Conservation (phyloP, 2,113 vertebrate species). For the Catagonus wagneri region DNA sequence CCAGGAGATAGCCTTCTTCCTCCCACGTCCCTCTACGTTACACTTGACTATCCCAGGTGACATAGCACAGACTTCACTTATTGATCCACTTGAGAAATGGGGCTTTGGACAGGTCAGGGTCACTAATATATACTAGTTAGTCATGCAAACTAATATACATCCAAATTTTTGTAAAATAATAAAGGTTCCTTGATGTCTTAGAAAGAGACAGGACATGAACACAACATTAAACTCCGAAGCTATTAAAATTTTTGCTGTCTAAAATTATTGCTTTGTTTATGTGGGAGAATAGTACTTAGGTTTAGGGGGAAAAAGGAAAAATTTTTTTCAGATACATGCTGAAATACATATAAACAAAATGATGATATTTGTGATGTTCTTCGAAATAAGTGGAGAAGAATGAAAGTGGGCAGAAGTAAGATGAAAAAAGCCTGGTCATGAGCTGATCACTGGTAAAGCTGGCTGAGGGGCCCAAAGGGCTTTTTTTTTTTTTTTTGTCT, state of each 20-base stretch:
- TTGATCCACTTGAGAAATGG: not conserved
- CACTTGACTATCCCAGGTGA: not conserved
- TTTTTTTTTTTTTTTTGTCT: no score
- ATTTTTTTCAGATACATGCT: not conserved
- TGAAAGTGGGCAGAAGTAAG: not conserved
- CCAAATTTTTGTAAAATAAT: not conserved
- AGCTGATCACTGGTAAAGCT: not conserved
- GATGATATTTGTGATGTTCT: not conserved
- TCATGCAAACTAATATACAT: not conserved
- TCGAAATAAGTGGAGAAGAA: not conserved
- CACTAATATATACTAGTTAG: not conserved
- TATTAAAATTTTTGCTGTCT: constrained; percentile 24
- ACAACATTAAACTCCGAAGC: constrained; percentile 36
- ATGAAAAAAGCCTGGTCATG: not conserved
- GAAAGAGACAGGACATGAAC: not conserved
- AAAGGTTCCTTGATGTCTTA: not conserved
- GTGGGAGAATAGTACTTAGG: not conserved
- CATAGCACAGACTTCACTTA: not conserved
- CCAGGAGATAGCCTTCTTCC: not conserved
- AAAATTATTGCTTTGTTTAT: not conserved
- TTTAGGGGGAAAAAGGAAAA: not conserved
- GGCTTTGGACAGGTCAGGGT: constrained; percentile 6
- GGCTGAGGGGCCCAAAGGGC: not conserved
- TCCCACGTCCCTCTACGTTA: not conserved
- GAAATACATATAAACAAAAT: constrained; percentile 5